Evolutionary conservation across 1,140 invertebrate species (phyloP).

Genomic region (Drosophila nikananu): DNA sequence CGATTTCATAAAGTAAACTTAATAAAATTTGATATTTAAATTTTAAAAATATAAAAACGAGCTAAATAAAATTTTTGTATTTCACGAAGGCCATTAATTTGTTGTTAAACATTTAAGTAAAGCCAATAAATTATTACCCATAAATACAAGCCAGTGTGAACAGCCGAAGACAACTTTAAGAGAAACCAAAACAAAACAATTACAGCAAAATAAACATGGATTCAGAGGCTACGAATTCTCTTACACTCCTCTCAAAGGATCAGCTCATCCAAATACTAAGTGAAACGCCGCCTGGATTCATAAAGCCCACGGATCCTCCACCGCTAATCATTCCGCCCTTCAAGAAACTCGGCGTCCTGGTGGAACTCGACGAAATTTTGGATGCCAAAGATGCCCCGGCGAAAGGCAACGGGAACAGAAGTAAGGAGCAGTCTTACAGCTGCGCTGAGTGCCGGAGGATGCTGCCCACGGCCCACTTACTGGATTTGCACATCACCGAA

Average conservation of each 20-base stretch:
- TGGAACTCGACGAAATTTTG: constrained; percentile 48
- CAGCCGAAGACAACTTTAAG: neutral
- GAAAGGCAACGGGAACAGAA: constrained; percentile 2
- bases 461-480: constrained; percentile 88
- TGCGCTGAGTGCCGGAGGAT: constrained; percentile 87
- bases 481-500: constrained; percentile 90
- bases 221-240: neutral
- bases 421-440: constrained; percentile 47
- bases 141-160: constrained; percentile 1
- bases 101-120: neutral
- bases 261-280: constrained; percentile 32
- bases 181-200: constrained; percentile 22
- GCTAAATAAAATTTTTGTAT: neutral
- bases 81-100: too few species aligned
- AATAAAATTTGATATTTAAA: too few species aligned
- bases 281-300: constrained; percentile 17
- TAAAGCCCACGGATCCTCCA: constrained; percentile 16
- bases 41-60: neutral
- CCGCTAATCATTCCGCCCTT: constrained; percentile 16
- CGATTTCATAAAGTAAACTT: too few species aligned
- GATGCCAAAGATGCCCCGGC: constrained; percentile 17
- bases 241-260: constrained; percentile 13
- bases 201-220: constrained; percentile 32
- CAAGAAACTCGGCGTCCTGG: constrained; percentile 67
- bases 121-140: too few species aligned